phyloP scores from a whole-genome alignment of 2,888 invertebrate species.

The Schizaphis graminum region DNA sequence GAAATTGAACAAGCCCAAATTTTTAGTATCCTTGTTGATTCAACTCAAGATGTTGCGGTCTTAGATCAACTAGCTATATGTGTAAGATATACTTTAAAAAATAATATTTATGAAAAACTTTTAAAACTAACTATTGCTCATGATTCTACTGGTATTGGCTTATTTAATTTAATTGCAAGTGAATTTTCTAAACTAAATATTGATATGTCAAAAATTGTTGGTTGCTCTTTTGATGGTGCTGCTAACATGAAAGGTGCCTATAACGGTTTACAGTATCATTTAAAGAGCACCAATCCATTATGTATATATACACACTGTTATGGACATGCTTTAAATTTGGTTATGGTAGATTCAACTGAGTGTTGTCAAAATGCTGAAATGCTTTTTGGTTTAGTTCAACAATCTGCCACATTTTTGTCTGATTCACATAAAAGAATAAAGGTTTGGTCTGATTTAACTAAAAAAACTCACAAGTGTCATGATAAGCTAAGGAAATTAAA shows the following conservation, averaged over 20 bases:
- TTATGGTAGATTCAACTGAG: not conserved
- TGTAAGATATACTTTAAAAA: conserved; percentile 63
- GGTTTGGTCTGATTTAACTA: conserved; percentile 11
- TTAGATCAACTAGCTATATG: conserved; percentile 66
- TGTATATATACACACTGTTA: no score
- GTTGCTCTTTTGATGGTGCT: conserved; percentile 37
- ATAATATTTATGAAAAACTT: conserved; percentile 62
- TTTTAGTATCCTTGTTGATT: conserved; percentile 64
- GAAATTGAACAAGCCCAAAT: conserved; percentile 50
- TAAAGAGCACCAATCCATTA: conserved; percentile 24
- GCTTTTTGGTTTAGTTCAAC: conserved; percentile 25
- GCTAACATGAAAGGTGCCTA: conserved; percentile 35
- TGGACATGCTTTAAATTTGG: not conserved
- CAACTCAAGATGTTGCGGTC: conserved; percentile 66
- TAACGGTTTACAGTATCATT: conserved; percentile 11
- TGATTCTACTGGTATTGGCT: conserved; percentile 51
- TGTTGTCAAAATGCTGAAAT: conserved; percentile 3
- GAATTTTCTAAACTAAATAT: not conserved
- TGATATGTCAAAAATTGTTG: conserved; percentile 27
- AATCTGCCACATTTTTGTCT: not conserved
- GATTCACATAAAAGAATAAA: conserved; percentile 35
- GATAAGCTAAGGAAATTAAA: conserved; percentile 2
- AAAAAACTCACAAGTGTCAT: not conserved
- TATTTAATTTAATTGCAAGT: conserved; percentile 39
- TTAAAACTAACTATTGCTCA: conserved; percentile 55